A percentile compares a stretch with the other conserved stretches of the same genome.
phyloP scores from a whole-genome alignment of 2,113 vertebrate species.

The Cyphomyrus discorhynchus region DNA sequence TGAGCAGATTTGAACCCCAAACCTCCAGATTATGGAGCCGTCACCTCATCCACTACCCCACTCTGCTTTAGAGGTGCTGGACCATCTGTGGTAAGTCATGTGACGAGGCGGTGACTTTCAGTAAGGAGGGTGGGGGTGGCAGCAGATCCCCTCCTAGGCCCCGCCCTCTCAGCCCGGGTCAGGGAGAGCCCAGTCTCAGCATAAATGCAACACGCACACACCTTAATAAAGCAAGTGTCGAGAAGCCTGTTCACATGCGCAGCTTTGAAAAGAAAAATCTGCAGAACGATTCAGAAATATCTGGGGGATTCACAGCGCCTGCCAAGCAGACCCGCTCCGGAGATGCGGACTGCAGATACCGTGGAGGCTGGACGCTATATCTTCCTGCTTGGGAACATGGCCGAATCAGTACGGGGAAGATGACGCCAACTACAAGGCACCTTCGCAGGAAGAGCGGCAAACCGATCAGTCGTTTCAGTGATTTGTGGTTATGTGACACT shows the following conservation, averaged over 20 bases:
- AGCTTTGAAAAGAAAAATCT: not conserved
- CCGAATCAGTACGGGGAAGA: not conserved
- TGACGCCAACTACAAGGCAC: not conserved
- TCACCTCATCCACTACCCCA: not conserved
- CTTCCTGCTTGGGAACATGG: not conserved
- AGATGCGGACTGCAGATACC: not conserved
- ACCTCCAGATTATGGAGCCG: not conserved
- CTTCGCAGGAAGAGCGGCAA: not conserved
- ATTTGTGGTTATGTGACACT: not conserved
- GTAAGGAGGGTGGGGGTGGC: not conserved
- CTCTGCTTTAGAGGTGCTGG: not conserved
- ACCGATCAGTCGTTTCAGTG: not conserved
- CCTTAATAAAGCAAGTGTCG: not conserved
- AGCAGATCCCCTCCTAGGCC: not conserved
- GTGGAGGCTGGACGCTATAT: not conserved
- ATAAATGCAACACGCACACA: not conserved
- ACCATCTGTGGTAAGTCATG: not conserved
- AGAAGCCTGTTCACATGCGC: not conserved
- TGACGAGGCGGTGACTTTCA: not conserved
- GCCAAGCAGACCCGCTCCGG: not conserved
- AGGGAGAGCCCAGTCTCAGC: not conserved
- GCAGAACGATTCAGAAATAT: not conserved
- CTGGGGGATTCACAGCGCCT: not conserved
- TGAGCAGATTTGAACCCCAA: not conserved
- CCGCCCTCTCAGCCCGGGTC: not conserved